Evolutionary conservation across 2,797 vertebrate species (phyloP), one percentile per base, ranked within the genome.

Genomic region (Octomys mimax): DNA sequence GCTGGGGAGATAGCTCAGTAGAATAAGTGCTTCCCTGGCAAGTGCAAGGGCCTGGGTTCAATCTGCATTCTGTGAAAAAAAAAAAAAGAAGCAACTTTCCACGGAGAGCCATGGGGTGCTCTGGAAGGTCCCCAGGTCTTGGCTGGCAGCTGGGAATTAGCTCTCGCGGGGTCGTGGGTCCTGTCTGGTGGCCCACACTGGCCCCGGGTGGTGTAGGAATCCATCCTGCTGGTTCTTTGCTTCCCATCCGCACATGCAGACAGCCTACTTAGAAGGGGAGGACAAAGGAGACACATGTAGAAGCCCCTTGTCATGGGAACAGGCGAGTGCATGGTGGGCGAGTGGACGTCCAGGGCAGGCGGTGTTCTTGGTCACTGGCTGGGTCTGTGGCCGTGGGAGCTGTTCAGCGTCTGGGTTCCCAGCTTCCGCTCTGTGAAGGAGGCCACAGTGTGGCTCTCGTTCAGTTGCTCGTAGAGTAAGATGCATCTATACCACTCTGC

Each of bases 391-490:
- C 28, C 59, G 81, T 62, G 89, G 91, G 19, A 90, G 71, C 85
- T 81, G 2, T 39, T 71, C 61, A 77, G 6, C 4, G 19, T 8
- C n/a, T 11, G 8, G 21, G 19, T 36, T 31, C 22, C 64, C 36
- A 64, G 78, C 59, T 88, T 91, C 71, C 5, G 18, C 59, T 94
- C 89, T 90, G 49, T 78, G 79, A 84, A 73, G 39, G 33, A 78
- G 82, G 54, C 66, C 46, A 71, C 26, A 52, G 39, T 10, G 70
- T 2, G 9, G 36, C 59, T 33, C 62, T 79, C 26, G 21, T 9
- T 79, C 57, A 54, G 64, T 71, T 70, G 87, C 49, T 59, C 21
- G 33, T 2, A 54, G 33, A 64, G 39, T 19, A 16, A 71, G 49
- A 33, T 36, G 33, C 28, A 24, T 94, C 80, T 94, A 4, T 39